Base-by-base conservation (phyloP, 1,140 invertebrate species). In the Trachymyrmex septentrionalis region DNA sequence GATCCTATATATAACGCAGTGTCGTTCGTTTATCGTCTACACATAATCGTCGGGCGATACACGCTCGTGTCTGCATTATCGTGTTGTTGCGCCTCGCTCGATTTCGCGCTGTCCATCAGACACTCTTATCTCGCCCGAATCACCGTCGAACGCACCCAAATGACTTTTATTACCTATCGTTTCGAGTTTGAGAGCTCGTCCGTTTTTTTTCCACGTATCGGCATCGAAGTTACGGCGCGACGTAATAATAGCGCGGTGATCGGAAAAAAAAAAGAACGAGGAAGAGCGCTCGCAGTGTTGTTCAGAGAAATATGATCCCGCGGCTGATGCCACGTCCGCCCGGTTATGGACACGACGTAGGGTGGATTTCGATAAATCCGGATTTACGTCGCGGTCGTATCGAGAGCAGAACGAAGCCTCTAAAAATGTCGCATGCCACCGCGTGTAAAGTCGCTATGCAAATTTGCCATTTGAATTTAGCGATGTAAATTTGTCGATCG, bases 61-160 rank as follows among this genome's bases (percentile, higher is more conserved):
- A 14, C 6, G 66, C 64, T 69, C 16, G 38, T 50, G 71, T 50
- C 14, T 16, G 48, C 3, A 44, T 75, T 90, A 90, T 90, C 88
- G 48, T 55, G 10, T 16, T 34, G 76, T 75, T 67, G 87, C 55
- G 77, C 59, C 61, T 30, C 72, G 63, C 38, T 67, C 82, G 63
- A 77, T 85, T 38, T n/a, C 61, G 75, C 82, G 48, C 82, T 78
- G 77, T 76, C 77, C 64, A 55, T 57, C 81, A 87, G 44, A 24
- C 6, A n/a, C 67, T n/a, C 92, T 93, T 93, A 92, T 93, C 93
- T 92, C 92, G 10, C 24, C 34, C 67, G 53, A 86, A 80, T 87
- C 71, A 82, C 90, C 91, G 66, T 75, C 76, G 64, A 63, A 82
- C 78, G 76, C 81, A 86, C 72, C 84, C 84, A 69, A 75, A 66